phyloP scores from a whole-genome alignment of 1,140 invertebrate species.

The Cepaea nemoralis region DNA sequence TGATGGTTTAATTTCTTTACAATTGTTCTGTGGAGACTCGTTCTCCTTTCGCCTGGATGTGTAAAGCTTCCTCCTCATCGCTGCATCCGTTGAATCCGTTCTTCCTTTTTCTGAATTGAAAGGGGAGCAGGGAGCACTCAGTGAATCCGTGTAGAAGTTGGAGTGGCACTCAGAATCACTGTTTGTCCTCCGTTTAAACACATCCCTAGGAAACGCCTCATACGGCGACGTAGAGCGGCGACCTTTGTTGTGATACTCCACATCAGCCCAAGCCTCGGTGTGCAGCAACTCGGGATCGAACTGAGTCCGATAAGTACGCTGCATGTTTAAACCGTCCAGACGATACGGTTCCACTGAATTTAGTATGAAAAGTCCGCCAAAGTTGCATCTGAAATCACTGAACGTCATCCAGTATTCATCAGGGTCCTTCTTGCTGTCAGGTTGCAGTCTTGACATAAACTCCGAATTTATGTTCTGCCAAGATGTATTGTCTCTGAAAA shows the following conservation, averaged over 20 bases:
- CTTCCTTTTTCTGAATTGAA: neutral
- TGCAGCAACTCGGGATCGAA: conserved; percentile 24
- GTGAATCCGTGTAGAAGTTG: neutral
- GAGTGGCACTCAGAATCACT: conserved; percentile 25
- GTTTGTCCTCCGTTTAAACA: conserved; percentile 1
- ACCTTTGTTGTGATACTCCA: conserved; percentile 1
- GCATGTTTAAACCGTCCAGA: conserved; percentile 54
- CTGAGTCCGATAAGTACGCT: conserved; percentile 48
- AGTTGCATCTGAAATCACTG: conserved; percentile 67
- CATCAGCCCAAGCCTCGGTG: neutral
- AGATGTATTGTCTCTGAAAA: conserved; percentile 57
- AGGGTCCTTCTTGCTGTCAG: conserved; percentile 56
- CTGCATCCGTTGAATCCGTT: conserved; percentile 1
- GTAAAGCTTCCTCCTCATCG: neutral
- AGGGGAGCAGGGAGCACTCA: conserved; percentile 33
- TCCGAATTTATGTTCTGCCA: conserved; percentile 62
- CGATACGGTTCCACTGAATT: conserved; percentile 60
- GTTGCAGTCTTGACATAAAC: conserved; percentile 58
- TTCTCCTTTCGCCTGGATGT: neutral
- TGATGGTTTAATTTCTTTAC: no score
- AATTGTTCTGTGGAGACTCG: neutral
- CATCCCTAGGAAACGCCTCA: neutral
- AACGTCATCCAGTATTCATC: conserved; percentile 66
- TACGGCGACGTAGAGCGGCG: conserved; percentile 26
- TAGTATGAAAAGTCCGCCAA: conserved; percentile 65